These are phyloP conservation scores for Lagopus leucura DNA, from an alignment of 2,113 vertebrate genomes.

Conservation along the genomic window DNA sequence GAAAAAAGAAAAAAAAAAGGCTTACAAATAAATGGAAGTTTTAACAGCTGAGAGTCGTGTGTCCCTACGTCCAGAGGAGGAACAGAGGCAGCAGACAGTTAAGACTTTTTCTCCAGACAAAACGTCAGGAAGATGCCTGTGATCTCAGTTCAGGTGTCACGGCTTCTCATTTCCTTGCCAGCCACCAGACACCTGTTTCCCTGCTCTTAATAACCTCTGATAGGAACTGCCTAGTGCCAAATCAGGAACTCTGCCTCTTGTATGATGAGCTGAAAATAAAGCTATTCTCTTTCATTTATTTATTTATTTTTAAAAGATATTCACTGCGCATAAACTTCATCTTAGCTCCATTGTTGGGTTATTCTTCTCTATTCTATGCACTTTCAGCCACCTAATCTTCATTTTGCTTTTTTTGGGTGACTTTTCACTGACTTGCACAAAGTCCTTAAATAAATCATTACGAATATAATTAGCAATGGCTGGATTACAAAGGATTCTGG, in stretches of 20 bases:
- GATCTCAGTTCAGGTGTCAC: slow-evolving; percentile 55
- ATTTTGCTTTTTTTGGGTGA: slow-evolving; percentile 37
- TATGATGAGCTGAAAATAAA: slow-evolving; percentile 24
- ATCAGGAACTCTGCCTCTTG: not conserved
- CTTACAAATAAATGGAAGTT: slow-evolving; percentile 44
- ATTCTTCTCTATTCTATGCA: not conserved
- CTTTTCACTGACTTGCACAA: slow-evolving; percentile 30
- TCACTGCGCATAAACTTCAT: slow-evolving; percentile 31
- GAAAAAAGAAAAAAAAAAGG: not conserved
- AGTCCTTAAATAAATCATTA: slow-evolving; percentile 60
- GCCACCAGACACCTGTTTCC: slow-evolving; percentile 50
- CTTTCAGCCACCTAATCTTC: slow-evolving; percentile 31
- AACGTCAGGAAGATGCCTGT: slow-evolving; percentile 37
- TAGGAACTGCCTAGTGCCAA: slow-evolving; percentile 17
- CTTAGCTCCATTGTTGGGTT: not conserved
- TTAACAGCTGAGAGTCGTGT: not conserved
- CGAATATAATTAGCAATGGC: slow-evolving; percentile 48
- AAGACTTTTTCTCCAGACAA: slow-evolving; percentile 21
- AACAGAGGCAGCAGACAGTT: slow-evolving; percentile 8
- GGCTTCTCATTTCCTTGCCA: slow-evolving; percentile 38
- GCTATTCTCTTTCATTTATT: not conserved
- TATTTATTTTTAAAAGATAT: not conserved
- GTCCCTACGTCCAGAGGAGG: not conserved
- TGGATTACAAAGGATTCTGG: slow-evolving; percentile 61
- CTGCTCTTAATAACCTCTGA: slow-evolving; percentile 38